Percentiles rank a stretch among this genome's conserved stretches.
phyloP scores from a whole-genome alignment of 2,797 vertebrate species.

The Jordanella pulchra region DNA sequence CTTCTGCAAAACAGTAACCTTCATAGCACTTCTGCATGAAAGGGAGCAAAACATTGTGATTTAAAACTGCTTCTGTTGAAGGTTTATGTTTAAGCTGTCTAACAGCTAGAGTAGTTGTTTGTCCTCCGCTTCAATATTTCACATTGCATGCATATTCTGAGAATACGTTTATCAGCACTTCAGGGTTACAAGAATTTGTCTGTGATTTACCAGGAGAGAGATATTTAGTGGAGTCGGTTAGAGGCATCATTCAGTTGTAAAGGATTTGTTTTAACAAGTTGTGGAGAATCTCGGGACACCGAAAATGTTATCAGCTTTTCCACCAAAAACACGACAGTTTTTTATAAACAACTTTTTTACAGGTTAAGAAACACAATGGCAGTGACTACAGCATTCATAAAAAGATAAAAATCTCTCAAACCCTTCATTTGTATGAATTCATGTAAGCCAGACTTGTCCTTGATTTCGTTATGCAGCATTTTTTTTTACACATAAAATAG shows the following conservation, averaged over 20 bases:
- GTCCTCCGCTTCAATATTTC: slow-evolving; percentile 44
- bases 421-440: background rate
- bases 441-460: too few species aligned
- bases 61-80: slow-evolving; percentile 4
- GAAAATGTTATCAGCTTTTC: background rate
- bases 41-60: slow-evolving; percentile 40
- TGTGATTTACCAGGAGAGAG: slow-evolving; percentile 16
- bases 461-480: background rate
- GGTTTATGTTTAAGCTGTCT: slow-evolving; percentile 61
- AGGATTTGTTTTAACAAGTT: background rate
- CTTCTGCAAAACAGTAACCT: slow-evolving; percentile 38
- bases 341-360: background rate
- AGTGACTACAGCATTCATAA: background rate
- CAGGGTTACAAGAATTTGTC: slow-evolving; percentile 11
- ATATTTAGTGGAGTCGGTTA: background rate
- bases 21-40: slow-evolving; percentile 23
- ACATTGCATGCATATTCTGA: slow-evolving; percentile 21
- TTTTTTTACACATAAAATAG: background rate
- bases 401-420: background rate
- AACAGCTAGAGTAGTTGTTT: slow-evolving; percentile 34
- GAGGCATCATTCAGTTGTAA: background rate
- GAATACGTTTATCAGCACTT: slow-evolving; percentile 19
- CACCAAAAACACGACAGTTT: too few species aligned
- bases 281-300: background rate
- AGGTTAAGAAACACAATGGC: background rate